A percentile compares a stretch with the other conserved stretches of the same genome.
Conservation (phyloP, 1,140 invertebrate species). For the Ectropis grisescens region DNA sequence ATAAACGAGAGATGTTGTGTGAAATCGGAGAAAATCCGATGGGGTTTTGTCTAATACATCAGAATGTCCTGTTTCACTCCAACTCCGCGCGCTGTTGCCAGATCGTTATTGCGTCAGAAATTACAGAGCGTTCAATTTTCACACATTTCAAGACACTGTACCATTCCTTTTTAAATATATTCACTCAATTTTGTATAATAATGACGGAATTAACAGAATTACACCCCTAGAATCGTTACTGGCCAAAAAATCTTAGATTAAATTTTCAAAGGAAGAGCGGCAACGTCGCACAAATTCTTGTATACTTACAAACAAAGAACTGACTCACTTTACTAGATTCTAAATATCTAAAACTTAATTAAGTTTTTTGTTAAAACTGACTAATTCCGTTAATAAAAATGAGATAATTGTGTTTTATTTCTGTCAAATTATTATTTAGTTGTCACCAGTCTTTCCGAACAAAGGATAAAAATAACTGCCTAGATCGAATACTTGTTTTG, state of each 20-base stretch:
- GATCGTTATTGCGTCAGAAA: constrained; percentile 64
- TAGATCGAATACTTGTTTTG: constrained; percentile 38
- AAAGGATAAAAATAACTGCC: constrained; percentile 27
- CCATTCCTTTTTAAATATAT: constrained; percentile 34
- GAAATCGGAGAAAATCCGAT: constrained; percentile 22
- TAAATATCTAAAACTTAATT: no score
- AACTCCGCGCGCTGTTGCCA: constrained; percentile 56
- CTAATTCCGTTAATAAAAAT: no score
- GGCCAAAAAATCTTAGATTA: constrained; percentile 9
- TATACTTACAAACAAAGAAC: constrained; percentile 33
- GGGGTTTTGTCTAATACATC: constrained; percentile 49
- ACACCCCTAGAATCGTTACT: no score
- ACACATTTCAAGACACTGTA: constrained; percentile 57
- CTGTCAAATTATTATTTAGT: no score
- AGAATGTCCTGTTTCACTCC: constrained; percentile 37
- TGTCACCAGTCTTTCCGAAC: constrained; percentile 8
- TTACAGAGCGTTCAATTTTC: constrained; percentile 43
- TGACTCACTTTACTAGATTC: no score
- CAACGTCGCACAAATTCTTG: constrained; percentile 54
- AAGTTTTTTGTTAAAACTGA: no score
- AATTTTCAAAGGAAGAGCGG: constrained; percentile 32
- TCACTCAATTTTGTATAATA: constrained; percentile 3
- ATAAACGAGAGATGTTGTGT: constrained; percentile 33
- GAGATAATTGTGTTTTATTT: no score
- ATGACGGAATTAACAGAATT: no score